These are phyloP conservation scores for Actias luna DNA, from an alignment of 2,888 invertebrate species.

Conservation along the genomic window DNA sequence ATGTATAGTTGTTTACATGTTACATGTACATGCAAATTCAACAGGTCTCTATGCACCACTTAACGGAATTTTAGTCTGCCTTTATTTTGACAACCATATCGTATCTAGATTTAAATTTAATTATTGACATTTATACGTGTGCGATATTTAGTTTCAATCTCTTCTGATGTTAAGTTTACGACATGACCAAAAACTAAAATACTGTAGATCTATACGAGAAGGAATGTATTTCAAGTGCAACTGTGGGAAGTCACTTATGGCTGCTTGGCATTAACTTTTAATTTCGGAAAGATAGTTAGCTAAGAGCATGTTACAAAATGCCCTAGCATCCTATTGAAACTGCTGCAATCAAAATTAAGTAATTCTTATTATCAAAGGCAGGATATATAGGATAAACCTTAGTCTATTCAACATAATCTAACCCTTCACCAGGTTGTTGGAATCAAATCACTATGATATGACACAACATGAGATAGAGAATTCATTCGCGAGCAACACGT, in stretches of 20 bases:
- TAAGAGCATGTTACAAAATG: too few relatives aligned
- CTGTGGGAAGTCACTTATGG: too few relatives aligned
- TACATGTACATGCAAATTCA: background rate
- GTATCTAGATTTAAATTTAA: background rate
- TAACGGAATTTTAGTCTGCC: background rate
- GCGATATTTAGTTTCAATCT: too few relatives aligned
- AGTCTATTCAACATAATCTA: background rate
- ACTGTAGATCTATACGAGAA: too few relatives aligned
- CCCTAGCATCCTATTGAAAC: too few relatives aligned
- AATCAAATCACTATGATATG: conserved; percentile 31
- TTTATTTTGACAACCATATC: background rate
- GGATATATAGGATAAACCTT: too few relatives aligned
- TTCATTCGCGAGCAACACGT: conserved; percentile 89
- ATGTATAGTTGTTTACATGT: background rate
- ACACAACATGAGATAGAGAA: conserved; percentile 83
- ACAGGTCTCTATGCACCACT: background rate
- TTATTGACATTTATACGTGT: too few relatives aligned
- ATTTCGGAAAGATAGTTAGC: too few relatives aligned
- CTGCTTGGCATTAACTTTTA: too few relatives aligned
- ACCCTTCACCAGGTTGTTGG: conserved; percentile 27
- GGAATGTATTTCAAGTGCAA: too few relatives aligned
- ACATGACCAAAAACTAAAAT: too few relatives aligned
- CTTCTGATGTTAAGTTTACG: too few relatives aligned
- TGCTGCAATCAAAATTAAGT: background rate
- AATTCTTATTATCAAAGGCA: background rate